These are phyloP conservation scores for Nomada ruficornis DNA, from an alignment of 2,888 invertebrate genomes.

Conservation along the genomic window DNA sequence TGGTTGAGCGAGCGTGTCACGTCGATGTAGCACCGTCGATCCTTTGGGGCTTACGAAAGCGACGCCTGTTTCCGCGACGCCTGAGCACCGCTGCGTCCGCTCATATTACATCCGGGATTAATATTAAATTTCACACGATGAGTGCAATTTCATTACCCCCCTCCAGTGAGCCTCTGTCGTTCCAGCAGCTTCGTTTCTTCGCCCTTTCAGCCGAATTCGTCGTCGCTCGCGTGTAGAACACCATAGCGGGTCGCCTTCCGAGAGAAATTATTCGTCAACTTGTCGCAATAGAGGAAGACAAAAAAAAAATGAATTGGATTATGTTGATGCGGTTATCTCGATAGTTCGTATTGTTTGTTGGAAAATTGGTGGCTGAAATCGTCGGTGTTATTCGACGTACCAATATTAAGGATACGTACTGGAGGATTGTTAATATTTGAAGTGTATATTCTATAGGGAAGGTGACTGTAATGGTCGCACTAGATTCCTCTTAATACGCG, in stretches of 20 bases:
- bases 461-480: too few species aligned
- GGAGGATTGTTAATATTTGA: too few species aligned
- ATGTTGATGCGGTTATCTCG: too few species aligned
- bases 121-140: slow-evolving; percentile 83
- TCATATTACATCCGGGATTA: slow-evolving; percentile 81
- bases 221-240: background rate
- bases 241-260: too few species aligned
- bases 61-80: slow-evolving; percentile 70
- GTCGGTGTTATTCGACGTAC: too few species aligned
- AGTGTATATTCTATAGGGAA: too few species aligned
- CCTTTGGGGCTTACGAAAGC: slow-evolving; percentile 51
- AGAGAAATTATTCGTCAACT: background rate
- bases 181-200: slow-evolving; percentile 46
- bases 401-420: too few species aligned
- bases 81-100: slow-evolving; percentile 77
- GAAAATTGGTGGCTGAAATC: too few species aligned
- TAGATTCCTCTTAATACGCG: too few species aligned
- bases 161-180: slow-evolving; percentile 50
- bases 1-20: slow-evolving; percentile 41
- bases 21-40: slow-evolving; percentile 31
- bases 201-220: slow-evolving; percentile 58
- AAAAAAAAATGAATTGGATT: too few species aligned
- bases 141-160: slow-evolving; percentile 82
- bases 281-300: slow-evolving; percentile 37
- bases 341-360: too few species aligned